Percentiles rank a stretch among this genome's conserved stretches.
Conservation (phyloP, 2,888 invertebrate species). For the Scotopteryx bipunctaria region DNA sequence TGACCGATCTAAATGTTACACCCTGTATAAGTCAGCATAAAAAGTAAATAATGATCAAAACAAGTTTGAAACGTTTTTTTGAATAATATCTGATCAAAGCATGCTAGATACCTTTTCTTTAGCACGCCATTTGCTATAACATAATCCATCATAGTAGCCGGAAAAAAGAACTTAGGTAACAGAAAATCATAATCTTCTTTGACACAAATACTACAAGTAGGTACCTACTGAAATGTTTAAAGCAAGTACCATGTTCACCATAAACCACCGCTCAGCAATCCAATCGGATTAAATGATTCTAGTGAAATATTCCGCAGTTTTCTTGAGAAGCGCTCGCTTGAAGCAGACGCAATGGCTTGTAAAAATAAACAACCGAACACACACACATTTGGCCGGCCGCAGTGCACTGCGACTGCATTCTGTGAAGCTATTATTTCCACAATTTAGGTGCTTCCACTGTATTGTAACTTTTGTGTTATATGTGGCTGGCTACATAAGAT, state of each 20-base stretch:
- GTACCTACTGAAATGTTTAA: too few relatives aligned
- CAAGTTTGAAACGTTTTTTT: too few relatives aligned
- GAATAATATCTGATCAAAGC: too few relatives aligned
- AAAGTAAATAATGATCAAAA: too few relatives aligned
- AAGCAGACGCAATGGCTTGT: conserved; percentile 20
- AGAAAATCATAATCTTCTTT: too few relatives aligned
- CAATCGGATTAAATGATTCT: conserved; percentile 9
- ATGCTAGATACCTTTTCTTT: too few relatives aligned
- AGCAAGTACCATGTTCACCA: background rate
- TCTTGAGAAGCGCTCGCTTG: conserved; percentile 13
- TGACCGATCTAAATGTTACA: too few relatives aligned
- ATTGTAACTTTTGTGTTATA: conserved; percentile 1
- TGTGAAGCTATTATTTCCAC: conserved; percentile 9
- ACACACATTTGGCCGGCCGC: conserved; percentile 18
- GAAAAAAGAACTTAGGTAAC: too few relatives aligned
- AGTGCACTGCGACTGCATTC: conserved; percentile 13
- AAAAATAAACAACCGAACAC: conserved; percentile 20
- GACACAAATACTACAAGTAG: too few relatives aligned
- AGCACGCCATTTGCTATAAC: too few relatives aligned
- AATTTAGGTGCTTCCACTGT: conserved; percentile 8
- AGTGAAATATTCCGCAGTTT: conserved; percentile 8
- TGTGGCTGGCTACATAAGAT: background rate
- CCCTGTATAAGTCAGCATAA: too few relatives aligned
- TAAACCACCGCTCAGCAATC: conserved; percentile 4
- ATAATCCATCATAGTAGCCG: too few relatives aligned